Base-by-base conservation (phyloP, 2,113 vertebrate genomes). In the Ancistrus triradiatus region DNA sequence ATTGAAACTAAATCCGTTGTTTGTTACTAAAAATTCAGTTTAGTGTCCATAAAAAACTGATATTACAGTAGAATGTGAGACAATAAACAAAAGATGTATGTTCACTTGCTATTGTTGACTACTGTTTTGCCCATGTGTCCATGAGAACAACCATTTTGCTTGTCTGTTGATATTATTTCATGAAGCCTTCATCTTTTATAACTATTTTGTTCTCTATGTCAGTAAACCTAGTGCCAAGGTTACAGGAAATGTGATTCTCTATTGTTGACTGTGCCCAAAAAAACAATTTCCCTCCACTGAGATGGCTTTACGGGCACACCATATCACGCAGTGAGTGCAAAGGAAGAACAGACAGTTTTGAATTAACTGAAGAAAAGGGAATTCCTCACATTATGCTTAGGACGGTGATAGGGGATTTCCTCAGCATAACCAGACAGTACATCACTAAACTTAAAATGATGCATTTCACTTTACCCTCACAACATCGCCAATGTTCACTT, bases 371-470 rank as follows among this genome's bases (percentile, higher is more conserved):
- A 85, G 84, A 88, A 82, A 73, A 82, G 89, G 88, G 85, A 92
- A 88, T 92, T 92, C 87, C 84, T 77, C 74, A 78, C 72, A 90
- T 91, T 91, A 87, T 91, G 80, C 48, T 75, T 69, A 6, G 51
- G 67, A 66, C 80, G 83, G 78, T 73, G 77, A 81, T 78, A 75
- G 74, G 77, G 76, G 83, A 84, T 86, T 91, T 90, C 85, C 88
- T 80, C 78, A 72, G 0, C 27, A 72, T 68, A 64, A 78, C 81
- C 74, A 70, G 49, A 70, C 42, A 66, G 46, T 63, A 33, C 59
- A 67, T 48, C 40, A 51, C 38, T 53, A 55, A 51, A 28, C 28
- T 13, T 33, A 25, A 17, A 15, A 25, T 35, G 18, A 6, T 17
- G 42, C 5, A 35, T 55, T 48, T 43, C 31, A 42, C 24, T 14